Evolutionary conservation across 2,888 invertebrate genomes (phyloP).

Genomic region (Tanytarsus gracilentus): DNA sequence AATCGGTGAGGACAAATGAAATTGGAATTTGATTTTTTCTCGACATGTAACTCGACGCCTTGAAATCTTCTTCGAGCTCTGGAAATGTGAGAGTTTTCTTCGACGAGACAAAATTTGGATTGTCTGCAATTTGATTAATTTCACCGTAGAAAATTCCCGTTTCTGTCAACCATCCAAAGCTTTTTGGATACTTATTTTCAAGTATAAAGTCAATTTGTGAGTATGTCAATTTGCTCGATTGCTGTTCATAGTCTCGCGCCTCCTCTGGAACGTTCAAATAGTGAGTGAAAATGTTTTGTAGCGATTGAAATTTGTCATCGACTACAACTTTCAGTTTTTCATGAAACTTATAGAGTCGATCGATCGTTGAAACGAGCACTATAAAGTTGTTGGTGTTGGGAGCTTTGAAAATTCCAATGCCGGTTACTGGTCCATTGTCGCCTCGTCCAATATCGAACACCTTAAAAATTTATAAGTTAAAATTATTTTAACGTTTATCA

Average conservation of each 20-base stretch:
- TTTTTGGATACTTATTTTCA: slow-evolving; percentile 58
- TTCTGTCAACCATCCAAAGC: slow-evolving; percentile 82
- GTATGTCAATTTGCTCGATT: slow-evolving; percentile 62
- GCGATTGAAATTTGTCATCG: slow-evolving; percentile 32
- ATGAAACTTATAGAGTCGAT: slow-evolving; percentile 78
- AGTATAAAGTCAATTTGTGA: slow-evolving; percentile 73
- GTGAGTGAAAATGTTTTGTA: slow-evolving; percentile 68
- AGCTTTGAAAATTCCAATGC: slow-evolving; percentile 71
- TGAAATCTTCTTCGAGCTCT: slow-evolving; percentile 26
- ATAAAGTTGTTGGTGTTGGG: slow-evolving; percentile 64
- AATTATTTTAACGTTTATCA: neutral
- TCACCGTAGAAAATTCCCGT: slow-evolving; percentile 72
- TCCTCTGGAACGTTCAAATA: slow-evolving; percentile 63
- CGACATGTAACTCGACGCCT: slow-evolving; percentile 28
- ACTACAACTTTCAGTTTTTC: slow-evolving; percentile 56
- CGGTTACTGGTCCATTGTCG: slow-evolving; percentile 71
- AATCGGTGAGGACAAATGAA: slow-evolving; percentile 77
- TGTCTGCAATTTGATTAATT: slow-evolving; percentile 44
- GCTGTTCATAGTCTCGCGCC: slow-evolving; percentile 54
- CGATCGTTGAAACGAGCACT: slow-evolving; percentile 75
- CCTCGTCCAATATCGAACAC: slow-evolving; percentile 79
- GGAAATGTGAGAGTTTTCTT: slow-evolving; percentile 31
- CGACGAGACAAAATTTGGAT: slow-evolving; percentile 31
- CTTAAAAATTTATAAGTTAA: slow-evolving; percentile 43
- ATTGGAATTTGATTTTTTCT: slow-evolving; percentile 47